phyloP scores from a whole-genome alignment of 2,888 invertebrate species.

The Drosophila conformis region DNA sequence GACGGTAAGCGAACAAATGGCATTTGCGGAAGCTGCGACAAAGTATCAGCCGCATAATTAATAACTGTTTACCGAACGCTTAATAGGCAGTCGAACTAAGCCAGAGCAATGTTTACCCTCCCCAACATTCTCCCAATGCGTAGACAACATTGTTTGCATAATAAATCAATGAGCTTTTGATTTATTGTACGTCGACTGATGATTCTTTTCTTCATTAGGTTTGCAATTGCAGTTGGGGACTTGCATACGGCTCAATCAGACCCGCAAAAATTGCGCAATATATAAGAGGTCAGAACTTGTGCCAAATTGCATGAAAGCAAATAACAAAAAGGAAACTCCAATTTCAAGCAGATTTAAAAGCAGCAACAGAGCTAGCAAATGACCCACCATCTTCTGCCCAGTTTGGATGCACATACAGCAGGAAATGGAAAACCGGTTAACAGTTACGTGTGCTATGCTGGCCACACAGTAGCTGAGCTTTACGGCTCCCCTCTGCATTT shows the following conservation, averaged over 20 bases:
- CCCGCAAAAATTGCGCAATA: conserved; percentile 55
- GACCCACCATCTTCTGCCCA: conserved; percentile 65
- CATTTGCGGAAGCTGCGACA: conserved; percentile 58
- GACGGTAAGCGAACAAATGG: conserved; percentile 49
- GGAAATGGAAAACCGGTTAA: conserved; percentile 76
- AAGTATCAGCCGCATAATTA: conserved; percentile 62
- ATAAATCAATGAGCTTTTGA: conserved; percentile 65
- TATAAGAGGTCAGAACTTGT: conserved; percentile 32
- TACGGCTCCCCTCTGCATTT: conserved; percentile 26
- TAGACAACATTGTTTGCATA: conserved; percentile 62
- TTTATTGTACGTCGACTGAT: conserved; percentile 44
- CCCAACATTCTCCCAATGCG: conserved; percentile 4
- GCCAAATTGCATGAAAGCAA: conserved; percentile 41
- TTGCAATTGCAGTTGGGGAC: conserved; percentile 50
- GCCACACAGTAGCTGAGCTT: conserved; percentile 61
- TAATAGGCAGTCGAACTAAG: conserved; percentile 60
- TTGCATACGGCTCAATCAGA: conserved; percentile 43
- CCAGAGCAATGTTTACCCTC: conserved; percentile 14
- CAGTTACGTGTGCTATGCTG: conserved; percentile 72
- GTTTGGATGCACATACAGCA: conserved; percentile 77
- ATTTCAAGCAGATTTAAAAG: conserved; percentile 42
- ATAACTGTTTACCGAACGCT: conserved; percentile 75
- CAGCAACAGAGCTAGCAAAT: conserved; percentile 46
- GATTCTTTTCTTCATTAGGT: conserved; percentile 70
- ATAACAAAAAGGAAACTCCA: conserved; percentile 28